Evolutionary conservation across 2,888 invertebrate genomes (phyloP).

Genomic region (Eucera pruinosa): DNA sequence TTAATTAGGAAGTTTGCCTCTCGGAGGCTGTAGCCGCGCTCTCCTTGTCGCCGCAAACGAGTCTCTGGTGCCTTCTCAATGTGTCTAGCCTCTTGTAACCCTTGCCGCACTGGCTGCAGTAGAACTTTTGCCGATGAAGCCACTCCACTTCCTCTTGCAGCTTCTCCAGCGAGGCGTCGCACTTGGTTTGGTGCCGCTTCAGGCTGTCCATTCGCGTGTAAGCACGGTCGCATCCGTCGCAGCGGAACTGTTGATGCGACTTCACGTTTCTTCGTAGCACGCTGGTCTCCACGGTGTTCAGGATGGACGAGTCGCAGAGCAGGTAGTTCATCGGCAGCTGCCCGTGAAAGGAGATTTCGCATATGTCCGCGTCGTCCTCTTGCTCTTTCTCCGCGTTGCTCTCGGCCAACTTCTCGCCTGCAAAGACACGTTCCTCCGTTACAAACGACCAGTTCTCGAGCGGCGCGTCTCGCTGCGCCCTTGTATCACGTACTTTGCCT

Average conservation of each 20-base stretch:
- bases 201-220: constrained; percentile 82
- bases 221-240: constrained; percentile 80
- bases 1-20: background rate
- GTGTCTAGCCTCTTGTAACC: constrained; percentile 81
- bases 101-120: constrained; percentile 80
- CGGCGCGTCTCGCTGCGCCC: background rate
- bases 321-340: constrained; percentile 66
- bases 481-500: no score
- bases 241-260: constrained; percentile 72
- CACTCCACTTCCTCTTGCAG: constrained; percentile 61
- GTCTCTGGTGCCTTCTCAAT: constrained; percentile 78
- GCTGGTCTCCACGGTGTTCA: constrained; percentile 62
- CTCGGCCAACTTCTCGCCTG: constrained; percentile 60
- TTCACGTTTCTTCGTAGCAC: constrained; percentile 50
- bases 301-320: constrained; percentile 67
- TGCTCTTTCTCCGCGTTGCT: constrained; percentile 39
- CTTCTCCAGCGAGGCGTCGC: constrained; percentile 81
- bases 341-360: constrained; percentile 67
- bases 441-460: constrained; percentile 20
- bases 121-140: constrained; percentile 66
- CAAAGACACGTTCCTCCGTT: constrained; percentile 58
- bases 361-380: constrained; percentile 61
- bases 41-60: constrained; percentile 79
- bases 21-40: constrained; percentile 24
- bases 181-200: constrained; percentile 79